phyloP scores from a whole-genome alignment of 2,888 invertebrate species.

The Caenorhabditis becei region DNA sequence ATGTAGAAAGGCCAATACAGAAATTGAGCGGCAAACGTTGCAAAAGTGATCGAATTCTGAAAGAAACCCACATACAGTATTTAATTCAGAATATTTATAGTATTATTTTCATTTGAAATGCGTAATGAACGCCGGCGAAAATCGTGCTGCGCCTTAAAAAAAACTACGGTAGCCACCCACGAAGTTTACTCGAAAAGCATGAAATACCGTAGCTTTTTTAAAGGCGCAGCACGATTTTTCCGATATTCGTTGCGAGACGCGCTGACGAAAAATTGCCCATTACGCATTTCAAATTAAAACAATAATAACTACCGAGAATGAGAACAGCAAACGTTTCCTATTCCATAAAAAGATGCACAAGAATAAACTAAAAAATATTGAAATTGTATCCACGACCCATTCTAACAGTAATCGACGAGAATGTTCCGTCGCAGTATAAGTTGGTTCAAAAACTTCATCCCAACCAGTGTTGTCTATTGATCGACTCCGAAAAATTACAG shows the following conservation, averaged over 20 bases:
- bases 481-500: slow-evolving; percentile 9
- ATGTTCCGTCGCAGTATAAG: slow-evolving; percentile 41
- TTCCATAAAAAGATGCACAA: slow-evolving; percentile 49
- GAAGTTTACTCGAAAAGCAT: no score
- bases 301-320: no score
- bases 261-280: no score
- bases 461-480: slow-evolving; percentile 48
- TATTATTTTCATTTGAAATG: no score
- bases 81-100: no score
- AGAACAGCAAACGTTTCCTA: slow-evolving; percentile 32
- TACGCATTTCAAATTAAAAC: no score
- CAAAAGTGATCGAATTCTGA: slow-evolving; percentile 51
- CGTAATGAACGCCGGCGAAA: no score
- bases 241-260: no score
- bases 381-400: slow-evolving; percentile 45
- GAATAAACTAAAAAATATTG: slow-evolving; percentile 21
- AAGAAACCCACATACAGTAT: slow-evolving; percentile 1
- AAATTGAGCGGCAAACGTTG: slow-evolving; percentile 39
- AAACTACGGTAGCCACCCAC: no score
- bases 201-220: no score
- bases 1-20: slow-evolving; percentile 59
- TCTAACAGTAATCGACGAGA: slow-evolving; percentile 41
- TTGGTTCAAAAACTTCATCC: slow-evolving; percentile 59
- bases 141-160: no score
- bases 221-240: no score